Percentiles rank a stretch among this genome's conserved stretches.
These are phyloP conservation scores for Eupsilia transversa DNA, from an alignment of 2,888 invertebrate genomes.

Conservation along the genomic window DNA sequence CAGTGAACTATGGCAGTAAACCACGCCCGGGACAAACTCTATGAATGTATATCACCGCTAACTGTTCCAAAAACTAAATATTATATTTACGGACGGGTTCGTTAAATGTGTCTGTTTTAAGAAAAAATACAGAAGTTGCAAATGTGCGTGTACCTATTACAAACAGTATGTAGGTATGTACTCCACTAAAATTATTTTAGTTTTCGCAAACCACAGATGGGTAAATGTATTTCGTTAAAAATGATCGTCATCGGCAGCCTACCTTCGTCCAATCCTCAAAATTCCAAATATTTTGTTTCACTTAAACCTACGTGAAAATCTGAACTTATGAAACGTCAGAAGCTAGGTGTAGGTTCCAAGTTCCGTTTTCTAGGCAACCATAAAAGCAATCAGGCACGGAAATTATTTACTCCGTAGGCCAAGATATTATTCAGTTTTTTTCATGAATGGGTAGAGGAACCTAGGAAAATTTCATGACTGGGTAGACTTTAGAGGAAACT, in stretches of 20 bases:
- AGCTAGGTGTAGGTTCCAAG: background rate
- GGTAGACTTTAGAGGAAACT: background rate
- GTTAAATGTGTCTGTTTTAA: background rate
- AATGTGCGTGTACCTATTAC: background rate
- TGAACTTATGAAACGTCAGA: background rate
- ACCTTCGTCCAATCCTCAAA: background rate
- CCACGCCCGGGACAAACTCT: conserved; percentile 47
- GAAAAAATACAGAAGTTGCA: background rate
- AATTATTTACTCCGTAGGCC: background rate
- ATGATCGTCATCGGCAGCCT: background rate
- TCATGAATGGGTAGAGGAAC: too few relatives aligned
- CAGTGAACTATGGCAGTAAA: conserved; percentile 47
- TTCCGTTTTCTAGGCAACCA: background rate
- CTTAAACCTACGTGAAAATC: background rate
- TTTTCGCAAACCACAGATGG: background rate
- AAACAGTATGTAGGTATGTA: background rate
- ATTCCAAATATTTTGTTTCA: background rate
- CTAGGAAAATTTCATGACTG: background rate
- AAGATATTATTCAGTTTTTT: background rate
- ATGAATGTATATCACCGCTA: conserved; percentile 45
- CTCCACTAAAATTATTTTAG: background rate
- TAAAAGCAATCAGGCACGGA: background rate
- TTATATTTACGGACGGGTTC: background rate
- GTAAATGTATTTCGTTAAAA: background rate
- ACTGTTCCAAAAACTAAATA: conserved; percentile 27